phyloP scores from a whole-genome alignment of 2,888 invertebrate species.

The Meiosimyza platycephala region DNA sequence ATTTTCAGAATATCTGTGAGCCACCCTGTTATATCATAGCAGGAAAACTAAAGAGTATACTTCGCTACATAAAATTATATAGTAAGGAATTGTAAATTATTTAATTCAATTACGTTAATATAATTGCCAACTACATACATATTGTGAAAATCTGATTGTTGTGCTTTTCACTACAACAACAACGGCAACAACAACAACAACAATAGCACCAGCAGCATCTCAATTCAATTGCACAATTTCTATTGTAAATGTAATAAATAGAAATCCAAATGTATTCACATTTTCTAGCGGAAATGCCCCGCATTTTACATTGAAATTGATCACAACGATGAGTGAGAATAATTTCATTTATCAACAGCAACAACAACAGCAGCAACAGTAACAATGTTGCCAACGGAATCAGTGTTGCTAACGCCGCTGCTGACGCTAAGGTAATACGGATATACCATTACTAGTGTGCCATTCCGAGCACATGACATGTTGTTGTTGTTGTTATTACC shows the following conservation, averaged over 20 bases:
- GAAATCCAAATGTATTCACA: not conserved
- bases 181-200: constrained; percentile 25
- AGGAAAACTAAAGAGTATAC: no score
- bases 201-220: constrained; percentile 9
- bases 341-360: constrained; percentile 14
- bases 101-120: not conserved
- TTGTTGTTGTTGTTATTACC: not conserved
- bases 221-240: constrained; percentile 10
- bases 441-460: no score
- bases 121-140: no score
- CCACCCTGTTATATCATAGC: no score
- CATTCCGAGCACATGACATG: no score
- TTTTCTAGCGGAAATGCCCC: constrained; percentile 27
- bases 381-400: constrained; percentile 25
- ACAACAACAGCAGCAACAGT: not conserved
- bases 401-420: not conserved
- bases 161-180: not conserved
- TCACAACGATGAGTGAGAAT: constrained; percentile 16
- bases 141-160: no score
- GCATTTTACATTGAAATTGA: constrained; percentile 6
- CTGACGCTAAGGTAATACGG: no score
- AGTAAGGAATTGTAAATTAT: not conserved
- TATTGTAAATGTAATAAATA: constrained; percentile 18
- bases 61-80: not conserved
- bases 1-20: no score